Percentiles rank a stretch among this genome's conserved stretches.
Conservation (phyloP, 2,888 invertebrate genomes). For the Papilio protenor region DNA sequence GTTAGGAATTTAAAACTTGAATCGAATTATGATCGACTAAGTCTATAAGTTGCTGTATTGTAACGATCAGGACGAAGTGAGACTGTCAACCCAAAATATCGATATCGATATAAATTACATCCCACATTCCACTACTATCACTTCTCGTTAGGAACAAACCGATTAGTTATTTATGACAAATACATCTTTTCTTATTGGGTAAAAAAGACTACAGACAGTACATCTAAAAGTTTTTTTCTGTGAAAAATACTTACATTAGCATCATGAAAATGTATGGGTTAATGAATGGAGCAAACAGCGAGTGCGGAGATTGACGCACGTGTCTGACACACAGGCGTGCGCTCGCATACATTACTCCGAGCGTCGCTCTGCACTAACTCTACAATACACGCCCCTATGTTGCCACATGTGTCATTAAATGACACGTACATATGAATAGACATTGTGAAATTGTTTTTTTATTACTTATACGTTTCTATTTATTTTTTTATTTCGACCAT, state of each 20-base stretch:
- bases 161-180: conserved; percentile 5
- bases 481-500: background rate
- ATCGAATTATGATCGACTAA: background rate
- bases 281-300: conserved; percentile 38
- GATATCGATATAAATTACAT: conserved; percentile 1
- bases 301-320: conserved; percentile 11
- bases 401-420: background rate
- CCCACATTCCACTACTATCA: background rate
- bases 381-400: background rate
- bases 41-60: background rate
- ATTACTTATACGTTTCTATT: background rate
- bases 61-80: too few species aligned
- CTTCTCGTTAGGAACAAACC: conserved; percentile 25
- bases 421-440: background rate
- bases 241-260: background rate
- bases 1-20: too few species aligned
- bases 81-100: background rate
- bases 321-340: conserved; percentile 43
- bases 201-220: background rate
- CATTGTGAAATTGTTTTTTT: background rate
- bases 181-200: background rate
- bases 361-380: background rate
- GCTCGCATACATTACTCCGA: conserved; percentile 46
- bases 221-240: background rate
- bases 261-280: conserved; percentile 20